A percentile compares a stretch with the other conserved stretches of the same genome.
phyloP scores from a whole-genome alignment of 2,888 invertebrate genomes.

The Tribolium freemani region DNA sequence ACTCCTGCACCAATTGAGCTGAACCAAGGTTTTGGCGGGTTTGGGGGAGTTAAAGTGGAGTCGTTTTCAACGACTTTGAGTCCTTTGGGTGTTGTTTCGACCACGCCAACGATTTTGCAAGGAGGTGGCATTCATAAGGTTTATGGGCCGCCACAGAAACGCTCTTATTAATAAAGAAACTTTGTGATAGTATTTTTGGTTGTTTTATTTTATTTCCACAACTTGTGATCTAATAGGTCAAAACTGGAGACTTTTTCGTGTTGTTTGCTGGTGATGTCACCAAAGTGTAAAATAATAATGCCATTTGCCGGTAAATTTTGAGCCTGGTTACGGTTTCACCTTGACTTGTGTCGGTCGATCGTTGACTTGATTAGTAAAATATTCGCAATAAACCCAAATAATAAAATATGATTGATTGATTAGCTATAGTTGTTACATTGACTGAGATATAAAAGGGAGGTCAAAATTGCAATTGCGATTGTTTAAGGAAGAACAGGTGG shows the following conservation, averaged over 20 bases:
- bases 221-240: neutral
- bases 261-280: neutral
- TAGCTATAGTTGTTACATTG: too few species aligned
- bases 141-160: neutral
- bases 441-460: neutral
- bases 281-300: neutral
- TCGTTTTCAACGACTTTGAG: neutral
- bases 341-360: neutral
- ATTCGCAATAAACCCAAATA: neutral
- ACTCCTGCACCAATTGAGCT: too few species aligned
- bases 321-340: neutral
- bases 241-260: neutral
- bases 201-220: neutral
- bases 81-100: neutral
- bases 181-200: neutral
- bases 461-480: neutral
- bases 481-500: neutral
- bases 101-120: neutral
- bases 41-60: neutral
- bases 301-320: neutral
- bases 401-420: too few species aligned
- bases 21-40: neutral
- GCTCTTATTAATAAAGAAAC: neutral
- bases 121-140: neutral
- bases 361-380: neutral